Base-by-base conservation (phyloP, 2,888 invertebrate species). In the Drosophila kuntzei region DNA sequence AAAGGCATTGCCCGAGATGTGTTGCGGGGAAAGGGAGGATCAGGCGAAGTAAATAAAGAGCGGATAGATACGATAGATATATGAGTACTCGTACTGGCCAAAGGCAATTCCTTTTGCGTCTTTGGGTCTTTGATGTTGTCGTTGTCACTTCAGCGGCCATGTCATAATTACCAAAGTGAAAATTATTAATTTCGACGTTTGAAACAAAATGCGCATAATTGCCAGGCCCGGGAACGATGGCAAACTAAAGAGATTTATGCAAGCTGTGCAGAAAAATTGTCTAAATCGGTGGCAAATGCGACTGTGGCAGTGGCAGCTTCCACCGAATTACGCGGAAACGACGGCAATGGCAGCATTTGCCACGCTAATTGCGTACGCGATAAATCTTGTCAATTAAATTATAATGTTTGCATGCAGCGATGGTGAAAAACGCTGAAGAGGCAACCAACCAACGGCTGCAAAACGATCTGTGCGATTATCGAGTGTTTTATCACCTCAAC, bases 381-480 rank as follows among this genome's bases (percentile, higher is more conserved):
- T 91, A 91, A 91, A 91, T 91, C 92, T 92, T 91, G 91, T 90
- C 91, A 92, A 91, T 91, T 91, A 91, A 92, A 92, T 92, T 91
- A 92, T 91, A 91, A 91, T 90, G 89, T 90, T 89, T 85, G 90
- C 90, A 90, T 86, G 89, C 81, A 77, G 71, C 61, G 73, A 58
- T 62, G 68, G 44, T 60, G 68, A 79, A 89, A 87, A 80, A 62
- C 62, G 82, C 79, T 80, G 85, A 87, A 87, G 88, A 90, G 83
- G 89, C 81, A 80, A 61, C 58, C 54, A 14, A 27, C 27, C n/a
- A 61, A 51, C 55, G 65, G 71, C 68, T 79, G 87, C 89, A 89
- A 90, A 87, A 90, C 89, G 87, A 86, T 86, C 85, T 90, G 79
- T 80, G 87, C 85, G 91, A 90, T 90, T 90, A 90, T 90, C 91